Conservation (phyloP, 2,113 vertebrate species). For the Antennarius striatus region DNA sequence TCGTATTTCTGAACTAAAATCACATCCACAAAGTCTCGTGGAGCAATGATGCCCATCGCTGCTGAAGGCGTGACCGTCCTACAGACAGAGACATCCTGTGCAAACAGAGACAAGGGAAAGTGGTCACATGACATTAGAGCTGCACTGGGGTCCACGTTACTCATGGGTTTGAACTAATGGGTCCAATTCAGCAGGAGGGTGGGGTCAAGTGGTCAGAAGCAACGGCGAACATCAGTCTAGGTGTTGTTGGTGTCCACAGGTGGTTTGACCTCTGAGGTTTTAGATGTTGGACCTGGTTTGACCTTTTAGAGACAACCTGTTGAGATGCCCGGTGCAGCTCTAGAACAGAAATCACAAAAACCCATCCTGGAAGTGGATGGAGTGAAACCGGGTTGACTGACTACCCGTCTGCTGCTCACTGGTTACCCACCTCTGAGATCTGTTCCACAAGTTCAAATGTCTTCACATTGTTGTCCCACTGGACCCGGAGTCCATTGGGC, state of each 20-base stretch:
- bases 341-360: slow-evolving; percentile 10
- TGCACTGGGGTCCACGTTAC: no score
- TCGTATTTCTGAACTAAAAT: slow-evolving; percentile 85
- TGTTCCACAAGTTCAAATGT: slow-evolving; percentile 85
- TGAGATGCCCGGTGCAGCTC: slow-evolving; percentile 7
- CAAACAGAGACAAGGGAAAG: slow-evolving; percentile 13
- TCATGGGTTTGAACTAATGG: no score
- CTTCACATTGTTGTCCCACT: slow-evolving; percentile 93
- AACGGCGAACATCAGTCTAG: no score
- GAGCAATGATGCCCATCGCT: slow-evolving; percentile 93
- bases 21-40: slow-evolving; percentile 93
- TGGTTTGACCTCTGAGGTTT: no score
- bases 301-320: no score
- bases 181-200: no score
- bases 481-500: slow-evolving; percentile 82
- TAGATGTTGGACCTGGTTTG: background rate
- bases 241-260: no score
- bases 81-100: slow-evolving; percentile 83
- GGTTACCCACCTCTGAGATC: slow-evolving; percentile 83
- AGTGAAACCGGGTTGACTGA: background rate
- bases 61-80: slow-evolving; percentile 89
- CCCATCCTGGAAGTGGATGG: background rate
- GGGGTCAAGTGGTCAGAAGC: no score
- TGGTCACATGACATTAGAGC: no score
- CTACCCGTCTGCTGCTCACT: background rate